Evolutionary conservation across 2,797 vertebrate species (phyloP), one percentile per base, ranked within the genome.

Genomic region (Lithobates sylvaticus): DNA sequence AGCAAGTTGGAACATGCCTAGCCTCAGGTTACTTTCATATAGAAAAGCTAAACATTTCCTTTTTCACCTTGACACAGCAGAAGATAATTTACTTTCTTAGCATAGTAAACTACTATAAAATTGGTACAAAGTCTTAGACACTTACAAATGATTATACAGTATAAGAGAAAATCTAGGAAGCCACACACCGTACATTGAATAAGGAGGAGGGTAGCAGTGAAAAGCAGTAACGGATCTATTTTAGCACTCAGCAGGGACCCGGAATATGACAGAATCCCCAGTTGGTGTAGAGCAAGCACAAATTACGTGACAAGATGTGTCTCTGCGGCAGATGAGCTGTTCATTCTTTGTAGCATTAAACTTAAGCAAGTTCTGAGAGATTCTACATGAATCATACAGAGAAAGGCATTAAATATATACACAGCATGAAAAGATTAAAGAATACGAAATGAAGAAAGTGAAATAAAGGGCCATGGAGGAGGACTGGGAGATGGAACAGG

Each of bases 261-360:
- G 47, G 69, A 75, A 83, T 83, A 65, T 83, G 61, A 76, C 61
- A 76, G 72, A 83, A 69, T 83, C 42, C 61, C 81, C 81, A 83
- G 73, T 73, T 76, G 72, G 73, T 83, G 36, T 39, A 69, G 36
- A 76, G 42, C 15, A 58, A 83, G 75, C 73, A 76, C 73, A 83
- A 76, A 36, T 83, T 75, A 47, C 67, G 64, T 27, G 69, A 72
- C 71, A 81, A 71, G 69, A 54, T 68, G 39, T 36, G 58, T 65
- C 39, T 72, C 39, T 70, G 32, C 68, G 34, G 32, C 39, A 76
- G 39, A 67, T 44, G 72, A 54, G 81, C 74, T 65, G n/a, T 77
- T 36, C 34, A 27, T 77, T 77, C 32, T 70, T 84, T 50, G 26
- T 67, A 54, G 65, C 18, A 36, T 3, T 69, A 76, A 75, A 32